Conservation (phyloP, 2,113 vertebrate species). For the Ailurus styani region DNA sequence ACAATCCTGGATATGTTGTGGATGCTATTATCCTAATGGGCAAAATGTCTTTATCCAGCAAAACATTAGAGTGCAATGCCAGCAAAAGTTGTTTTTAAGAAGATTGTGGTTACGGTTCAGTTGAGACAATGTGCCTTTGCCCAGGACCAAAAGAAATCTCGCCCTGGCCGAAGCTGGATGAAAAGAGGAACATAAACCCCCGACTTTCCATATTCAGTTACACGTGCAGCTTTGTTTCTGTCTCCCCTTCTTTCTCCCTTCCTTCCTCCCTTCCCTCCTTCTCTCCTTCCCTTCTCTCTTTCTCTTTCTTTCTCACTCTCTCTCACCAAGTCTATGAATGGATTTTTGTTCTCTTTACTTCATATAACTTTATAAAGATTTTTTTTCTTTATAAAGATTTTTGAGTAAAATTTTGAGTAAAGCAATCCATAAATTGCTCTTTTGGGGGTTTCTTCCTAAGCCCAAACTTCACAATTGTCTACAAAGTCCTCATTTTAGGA, state of each 20-base stretch:
- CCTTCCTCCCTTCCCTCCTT: no score
- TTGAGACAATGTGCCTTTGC: background rate
- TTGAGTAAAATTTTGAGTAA: background rate
- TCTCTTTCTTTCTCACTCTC: no score
- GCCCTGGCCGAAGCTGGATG: background rate
- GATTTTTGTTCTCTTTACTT: background rate
- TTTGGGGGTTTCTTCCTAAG: background rate
- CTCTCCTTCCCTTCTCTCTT: background rate
- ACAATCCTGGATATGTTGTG: background rate
- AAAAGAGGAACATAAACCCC: background rate
- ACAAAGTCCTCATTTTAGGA: background rate
- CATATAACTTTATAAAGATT: background rate
- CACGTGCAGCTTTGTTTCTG: background rate
- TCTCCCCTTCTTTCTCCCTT: background rate
- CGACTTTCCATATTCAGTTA: background rate
- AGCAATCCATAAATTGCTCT: background rate
- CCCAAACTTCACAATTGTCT: background rate
- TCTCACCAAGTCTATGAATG: background rate
- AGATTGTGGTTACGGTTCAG: background rate
- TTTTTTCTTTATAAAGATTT: background rate
- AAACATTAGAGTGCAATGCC: background rate
- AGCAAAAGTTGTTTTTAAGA: background rate
- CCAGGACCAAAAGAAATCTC: background rate
- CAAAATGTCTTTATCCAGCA: background rate
- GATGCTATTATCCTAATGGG: background rate